These are phyloP conservation scores for Synchiropus splendidus DNA, from an alignment of 2,113 vertebrate genomes.

Conservation along the genomic window DNA sequence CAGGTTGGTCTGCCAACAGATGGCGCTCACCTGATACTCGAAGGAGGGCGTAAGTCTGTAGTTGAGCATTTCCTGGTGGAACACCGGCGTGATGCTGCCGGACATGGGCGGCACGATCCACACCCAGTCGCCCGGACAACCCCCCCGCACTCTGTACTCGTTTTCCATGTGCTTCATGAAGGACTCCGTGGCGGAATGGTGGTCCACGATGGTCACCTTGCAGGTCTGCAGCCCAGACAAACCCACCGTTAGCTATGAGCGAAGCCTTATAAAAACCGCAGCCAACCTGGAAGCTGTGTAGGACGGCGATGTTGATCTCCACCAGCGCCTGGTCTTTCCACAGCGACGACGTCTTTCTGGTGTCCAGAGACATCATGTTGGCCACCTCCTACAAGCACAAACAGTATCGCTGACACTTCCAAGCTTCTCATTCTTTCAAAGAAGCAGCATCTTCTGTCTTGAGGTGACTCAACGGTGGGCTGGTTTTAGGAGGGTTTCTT, in stretches of 20 bases:
- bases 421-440: no score
- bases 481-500: no score
- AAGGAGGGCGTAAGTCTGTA: slow-evolving; percentile 92
- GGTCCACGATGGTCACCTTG: slow-evolving; percentile 98
- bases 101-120: slow-evolving; percentile 99
- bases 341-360: slow-evolving; percentile 87
- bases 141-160: slow-evolving; percentile 84
- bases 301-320: slow-evolving; percentile 95
- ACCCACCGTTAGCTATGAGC: background rate
- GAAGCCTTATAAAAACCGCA: no score
- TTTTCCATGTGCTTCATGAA: slow-evolving; percentile 99
- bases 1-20: background rate
- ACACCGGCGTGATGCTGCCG: slow-evolving; percentile 91
- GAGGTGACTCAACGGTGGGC: no score
- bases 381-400: slow-evolving; percentile 76
- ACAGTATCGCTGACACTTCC: background rate
- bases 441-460: no score
- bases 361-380: slow-evolving; percentile 87
- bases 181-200: slow-evolving; percentile 95
- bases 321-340: slow-evolving; percentile 97
- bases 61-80: slow-evolving; percentile 99
- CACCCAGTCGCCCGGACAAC: slow-evolving; percentile 95
- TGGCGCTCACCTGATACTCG: slow-evolving; percentile 84
- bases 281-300: slow-evolving; percentile 90
- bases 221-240: slow-evolving; percentile 63